A percentile compares a stretch with the other conserved stretches of the same genome.
phyloP scores from a whole-genome alignment of 2,113 vertebrate species.

The Bubo scandiacus region DNA sequence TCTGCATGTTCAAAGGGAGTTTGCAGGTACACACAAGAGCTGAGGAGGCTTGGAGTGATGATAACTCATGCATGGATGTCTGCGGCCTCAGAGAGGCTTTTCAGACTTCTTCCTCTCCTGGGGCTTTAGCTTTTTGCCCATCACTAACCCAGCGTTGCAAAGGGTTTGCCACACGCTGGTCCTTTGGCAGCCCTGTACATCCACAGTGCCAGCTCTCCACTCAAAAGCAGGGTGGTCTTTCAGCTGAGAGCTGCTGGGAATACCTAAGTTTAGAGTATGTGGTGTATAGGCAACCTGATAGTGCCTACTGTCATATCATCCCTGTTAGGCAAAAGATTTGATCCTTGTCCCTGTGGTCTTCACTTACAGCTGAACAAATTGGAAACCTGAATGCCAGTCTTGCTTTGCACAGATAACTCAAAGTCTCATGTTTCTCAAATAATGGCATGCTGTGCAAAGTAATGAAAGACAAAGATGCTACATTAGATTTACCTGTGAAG shows the following conservation, averaged over 20 bases:
- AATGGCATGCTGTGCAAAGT: not conserved
- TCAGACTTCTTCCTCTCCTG: not conserved
- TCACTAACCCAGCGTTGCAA: not conserved
- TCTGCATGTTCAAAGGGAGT: not conserved
- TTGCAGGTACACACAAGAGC: not conserved
- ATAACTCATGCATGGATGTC: not conserved
- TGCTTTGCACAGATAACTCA: not conserved
- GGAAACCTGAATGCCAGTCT: not conserved
- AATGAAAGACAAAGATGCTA: not conserved
- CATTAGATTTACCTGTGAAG: not conserved
- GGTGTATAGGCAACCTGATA: not conserved
- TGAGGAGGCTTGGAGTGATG: not conserved
- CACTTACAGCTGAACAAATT: not conserved
- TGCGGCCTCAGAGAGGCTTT: not conserved
- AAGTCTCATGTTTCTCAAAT: not conserved
- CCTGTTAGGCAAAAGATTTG: not conserved
- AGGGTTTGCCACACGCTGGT: not conserved
- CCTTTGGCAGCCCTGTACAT: not conserved
- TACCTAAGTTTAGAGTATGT: not conserved
- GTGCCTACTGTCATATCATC: not conserved
- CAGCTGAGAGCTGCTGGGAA: not conserved
- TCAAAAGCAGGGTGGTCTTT: not conserved
- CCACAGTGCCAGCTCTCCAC: not conserved
- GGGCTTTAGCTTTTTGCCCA: not conserved
- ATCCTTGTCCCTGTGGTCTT: not conserved